phyloP scores from a whole-genome alignment of 1,140 invertebrate genomes.

The Brachionus paranguensis region DNA sequence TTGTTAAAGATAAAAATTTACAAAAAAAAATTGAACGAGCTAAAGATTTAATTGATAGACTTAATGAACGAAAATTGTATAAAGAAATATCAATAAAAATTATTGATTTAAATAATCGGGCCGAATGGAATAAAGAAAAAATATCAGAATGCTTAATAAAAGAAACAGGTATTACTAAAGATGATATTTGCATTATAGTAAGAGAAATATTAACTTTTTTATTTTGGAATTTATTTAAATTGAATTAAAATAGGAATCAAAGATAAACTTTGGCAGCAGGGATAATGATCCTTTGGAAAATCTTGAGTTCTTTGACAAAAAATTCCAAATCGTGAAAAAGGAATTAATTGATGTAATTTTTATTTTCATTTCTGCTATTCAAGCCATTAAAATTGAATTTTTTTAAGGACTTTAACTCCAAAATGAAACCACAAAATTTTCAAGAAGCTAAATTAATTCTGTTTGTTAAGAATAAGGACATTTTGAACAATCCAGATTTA shows the following conservation, averaged over 20 bases:
- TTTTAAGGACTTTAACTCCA: not conserved
- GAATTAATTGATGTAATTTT: not conserved
- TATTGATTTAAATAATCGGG: not conserved
- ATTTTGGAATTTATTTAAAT: not conserved
- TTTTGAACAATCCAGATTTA: not conserved
- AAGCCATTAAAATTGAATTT: not conserved
- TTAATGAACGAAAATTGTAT: not conserved
- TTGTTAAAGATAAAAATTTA: not conserved
- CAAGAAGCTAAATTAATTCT: not conserved
- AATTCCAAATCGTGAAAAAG: not conserved
- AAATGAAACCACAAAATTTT: not conserved
- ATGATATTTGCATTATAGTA: not conserved
- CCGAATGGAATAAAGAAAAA: no score
- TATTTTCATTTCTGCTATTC: not conserved
- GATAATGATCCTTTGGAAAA: not conserved
- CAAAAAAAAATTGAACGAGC: not conserved
- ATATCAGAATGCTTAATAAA: not conserved
- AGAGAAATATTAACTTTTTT: not conserved
- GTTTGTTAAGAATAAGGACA: not conserved
- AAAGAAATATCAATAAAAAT: not conserved
- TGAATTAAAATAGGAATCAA: not conserved
- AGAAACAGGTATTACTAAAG: not conserved
- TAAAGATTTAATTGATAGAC: not conserved
- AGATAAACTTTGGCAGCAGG: not conserved
- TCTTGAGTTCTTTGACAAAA: slow-evolving; percentile 7